Evolutionary conservation across 2,888 invertebrate species (phyloP), one percentile per base, ranked within the genome.

Genomic region (Ochropleura plecta): DNA sequence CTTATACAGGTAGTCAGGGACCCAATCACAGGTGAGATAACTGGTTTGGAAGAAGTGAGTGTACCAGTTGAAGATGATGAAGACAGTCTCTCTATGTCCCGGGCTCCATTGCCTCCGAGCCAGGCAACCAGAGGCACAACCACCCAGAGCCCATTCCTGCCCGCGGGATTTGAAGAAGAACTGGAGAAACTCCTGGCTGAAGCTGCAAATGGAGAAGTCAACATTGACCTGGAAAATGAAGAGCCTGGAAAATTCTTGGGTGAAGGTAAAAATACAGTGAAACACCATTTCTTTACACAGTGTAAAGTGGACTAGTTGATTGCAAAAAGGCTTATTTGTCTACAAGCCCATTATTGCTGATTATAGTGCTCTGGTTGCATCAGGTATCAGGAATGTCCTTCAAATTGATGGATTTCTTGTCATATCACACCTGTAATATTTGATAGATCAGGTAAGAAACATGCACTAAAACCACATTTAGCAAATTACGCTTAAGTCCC

Each of bases 81-180:
- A 73, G 95, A 95, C 30, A 91, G 90, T 65, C 86, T 98, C 92
- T 98, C 99, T 0, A 97, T 99, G 96, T 97, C 97, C 55, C 96
- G 99, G 86, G 97, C 98, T 42, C 99, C 98, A 0, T 97, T 98
- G 59, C 97, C 98, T 12, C 97, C 98, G 5, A 96, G 96, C 60
- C 97, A 98, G 89, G 97, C 98, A 66, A 97, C 98, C 0, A 96
- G 97, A 87, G 99, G 99, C 20, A 98, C 97, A 70, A 97, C 98
- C 0, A 98, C 97, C 77, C 98, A 98, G 91, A 98, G 97, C 90
- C 99, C 98, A 0, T 99, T 99, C 92, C 97, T 98, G 97, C 99
- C 99, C 0, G 99, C 98, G 65, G 98, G 98, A 4, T 98, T 98
- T 91, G 97, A 97, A 81, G 95, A 97, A 66, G 96, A 97, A 73